Evolutionary conservation across 2,797 vertebrate species (phyloP), one percentile per base, ranked within the genome.

Genomic region (Mustela erminea): DNA sequence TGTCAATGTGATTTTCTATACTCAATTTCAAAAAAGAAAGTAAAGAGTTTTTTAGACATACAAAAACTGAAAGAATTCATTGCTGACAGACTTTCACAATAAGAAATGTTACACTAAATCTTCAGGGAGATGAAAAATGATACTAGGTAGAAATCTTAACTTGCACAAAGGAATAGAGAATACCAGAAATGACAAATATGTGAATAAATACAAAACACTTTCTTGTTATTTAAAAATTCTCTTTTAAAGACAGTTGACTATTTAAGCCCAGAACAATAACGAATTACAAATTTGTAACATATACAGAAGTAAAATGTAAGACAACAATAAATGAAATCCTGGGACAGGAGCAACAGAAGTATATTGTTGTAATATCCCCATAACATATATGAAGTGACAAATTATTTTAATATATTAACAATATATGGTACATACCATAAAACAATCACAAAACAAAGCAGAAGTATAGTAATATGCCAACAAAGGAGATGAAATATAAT

Each of bases 101-200:
- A 90, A 96, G 25, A 92, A 92, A 70, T 68, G 41, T 74, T 81
- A 88, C 74, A 92, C 66, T 43, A 87, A 87, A 49, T 70, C 35
- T 25, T 52, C 18, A 74, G 35, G n/a, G 25, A 78, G 23, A 60
- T 41, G 32, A 15, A 66, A 91, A 87, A 82, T 43, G 9, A 60
- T 62, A 54, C 38, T 27, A 92, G 20, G 35, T n/a, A 35, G 68
- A 77, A 88, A 78, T 77, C 38, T 72, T 58, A 88, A 92, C 62
- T 83, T 72, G 80, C 52, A 92, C 38, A 82, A 91, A 94, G 54
- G 60, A 81, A 94, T 35, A 78, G 14, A 66, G 66, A 91, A 87
- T 32, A 87, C 5, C 49, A 94, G 27, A 83, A 80, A 83, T 92
- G n/a, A 87, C 17, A 90, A 88, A 74, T 68, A 35, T 9, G 25